phyloP scores from a whole-genome alignment of 2,888 invertebrate genomes.

The Ochropleura plecta region DNA sequence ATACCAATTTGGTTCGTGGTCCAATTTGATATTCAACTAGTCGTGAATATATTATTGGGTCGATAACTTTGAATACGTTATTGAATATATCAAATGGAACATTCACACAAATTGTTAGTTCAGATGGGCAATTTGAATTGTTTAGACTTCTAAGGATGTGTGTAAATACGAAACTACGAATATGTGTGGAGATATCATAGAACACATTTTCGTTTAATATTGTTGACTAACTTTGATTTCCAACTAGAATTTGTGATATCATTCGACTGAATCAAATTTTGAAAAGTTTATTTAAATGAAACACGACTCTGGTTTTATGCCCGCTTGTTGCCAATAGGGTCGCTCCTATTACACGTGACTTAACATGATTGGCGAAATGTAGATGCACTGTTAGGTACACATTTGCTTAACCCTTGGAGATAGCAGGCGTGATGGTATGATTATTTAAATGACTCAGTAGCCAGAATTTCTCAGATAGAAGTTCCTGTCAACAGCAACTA shows the following conservation, averaged over 20 bases:
- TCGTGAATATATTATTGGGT: slow-evolving; percentile 59
- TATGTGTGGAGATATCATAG: not conserved
- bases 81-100: slow-evolving; percentile 56
- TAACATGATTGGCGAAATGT: too few species aligned
- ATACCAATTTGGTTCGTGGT: slow-evolving; percentile 48
- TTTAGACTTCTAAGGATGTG: slow-evolving; percentile 19
- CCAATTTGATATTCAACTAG: slow-evolving; percentile 67
- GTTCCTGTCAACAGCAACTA: too few species aligned
- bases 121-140: slow-evolving; percentile 37
- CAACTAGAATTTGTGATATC: not conserved
- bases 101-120: slow-evolving; percentile 44
- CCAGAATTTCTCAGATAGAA: too few species aligned
- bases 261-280: not conserved
- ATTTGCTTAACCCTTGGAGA: too few species aligned
- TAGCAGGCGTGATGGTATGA: too few species aligned
- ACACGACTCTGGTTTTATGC: too few species aligned
- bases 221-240: not conserved
- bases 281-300: not conserved
- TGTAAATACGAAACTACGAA: not conserved
- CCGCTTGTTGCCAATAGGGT: too few species aligned
- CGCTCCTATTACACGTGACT: too few species aligned
- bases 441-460: too few species aligned
- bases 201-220: not conserved
- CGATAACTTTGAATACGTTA: slow-evolving; percentile 52
- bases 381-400: too few species aligned